A percentile compares a stretch with the other conserved stretches of the same genome.
Evolutionary conservation across 92 coral and sea anemone species (phyloP).

Genomic region (Heliopora coerulea): DNA sequence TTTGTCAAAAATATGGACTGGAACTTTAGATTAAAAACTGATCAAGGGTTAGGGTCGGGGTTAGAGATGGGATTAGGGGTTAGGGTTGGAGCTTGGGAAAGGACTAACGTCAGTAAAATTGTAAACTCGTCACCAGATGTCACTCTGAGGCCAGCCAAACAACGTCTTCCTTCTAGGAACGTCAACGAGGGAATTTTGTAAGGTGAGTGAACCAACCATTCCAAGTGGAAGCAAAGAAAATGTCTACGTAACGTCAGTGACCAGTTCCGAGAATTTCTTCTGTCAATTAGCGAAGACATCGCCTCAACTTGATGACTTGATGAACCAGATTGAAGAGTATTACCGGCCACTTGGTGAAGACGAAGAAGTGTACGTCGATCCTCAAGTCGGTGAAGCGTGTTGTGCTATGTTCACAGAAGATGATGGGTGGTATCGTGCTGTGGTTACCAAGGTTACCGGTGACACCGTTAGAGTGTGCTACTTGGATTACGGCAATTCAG

Average conservation of each 20-base stretch:
- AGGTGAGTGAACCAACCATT: slow-evolving; percentile 6
- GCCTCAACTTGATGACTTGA: slow-evolving; percentile 61
- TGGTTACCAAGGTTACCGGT: slow-evolving; percentile 40
- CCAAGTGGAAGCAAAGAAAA: slow-evolving; percentile 52
- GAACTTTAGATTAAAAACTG: no score
- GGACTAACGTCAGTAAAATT: no score
- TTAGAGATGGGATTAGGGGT: no score
- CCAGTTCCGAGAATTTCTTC: slow-evolving; percentile 57
- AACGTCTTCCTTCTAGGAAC: no score
- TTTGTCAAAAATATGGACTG: no score
- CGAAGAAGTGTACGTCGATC: slow-evolving; percentile 45
- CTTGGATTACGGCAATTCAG: slow-evolving; percentile 88
- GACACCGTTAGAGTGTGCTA: slow-evolving; percentile 55
- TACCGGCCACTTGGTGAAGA: slow-evolving; percentile 52
- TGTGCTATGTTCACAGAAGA: slow-evolving; percentile 76
- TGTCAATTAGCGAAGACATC: slow-evolving; percentile 68
- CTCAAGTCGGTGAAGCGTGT: slow-evolving; percentile 52
- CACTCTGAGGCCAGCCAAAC: no score
- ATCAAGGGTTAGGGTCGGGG: no score
- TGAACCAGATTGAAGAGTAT: slow-evolving; percentile 62
- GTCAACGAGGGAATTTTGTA: background rate
- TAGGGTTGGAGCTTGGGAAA: no score
- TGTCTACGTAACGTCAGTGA: slow-evolving; percentile 62
- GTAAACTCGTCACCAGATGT: no score
- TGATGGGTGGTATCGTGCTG: slow-evolving; percentile 82